Evolutionary conservation across 2,113 vertebrate genomes (phyloP).

Genomic region (Ammodytes dubius): DNA sequence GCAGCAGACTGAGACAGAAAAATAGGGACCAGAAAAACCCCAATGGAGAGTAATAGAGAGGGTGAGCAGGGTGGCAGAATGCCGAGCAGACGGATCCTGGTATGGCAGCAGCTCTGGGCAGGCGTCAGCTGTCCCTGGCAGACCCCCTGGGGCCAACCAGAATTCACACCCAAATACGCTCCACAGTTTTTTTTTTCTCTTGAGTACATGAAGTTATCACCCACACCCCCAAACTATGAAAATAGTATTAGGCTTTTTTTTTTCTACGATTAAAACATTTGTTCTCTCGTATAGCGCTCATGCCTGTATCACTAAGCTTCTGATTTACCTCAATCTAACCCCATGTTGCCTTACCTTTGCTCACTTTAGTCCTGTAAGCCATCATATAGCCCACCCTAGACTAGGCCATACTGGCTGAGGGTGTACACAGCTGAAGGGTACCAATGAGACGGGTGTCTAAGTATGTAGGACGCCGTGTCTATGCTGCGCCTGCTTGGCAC

Average conservation of each 20-base stretch:
- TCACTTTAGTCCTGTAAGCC: slow-evolving; percentile 10
- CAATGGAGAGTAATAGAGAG: slow-evolving; percentile 63
- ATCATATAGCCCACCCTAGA: slow-evolving; percentile 34
- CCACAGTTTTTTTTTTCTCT: slow-evolving; percentile 54
- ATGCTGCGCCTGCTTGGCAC: slow-evolving; percentile 79
- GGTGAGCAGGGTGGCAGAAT: slow-evolving; percentile 78
- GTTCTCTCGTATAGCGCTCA: not conserved
- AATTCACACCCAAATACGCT: slow-evolving; percentile 77
- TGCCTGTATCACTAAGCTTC: not conserved
- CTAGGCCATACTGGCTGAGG: slow-evolving; percentile 61
- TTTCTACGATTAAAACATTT: slow-evolving; percentile 37
- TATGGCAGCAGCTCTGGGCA: slow-evolving; percentile 78
- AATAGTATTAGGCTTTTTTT: not conserved
- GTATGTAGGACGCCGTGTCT: slow-evolving; percentile 87
- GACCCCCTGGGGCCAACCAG: slow-evolving; percentile 74
- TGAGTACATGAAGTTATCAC: slow-evolving; percentile 62
- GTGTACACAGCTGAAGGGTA: slow-evolving; percentile 76
- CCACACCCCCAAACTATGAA: slow-evolving; percentile 61
- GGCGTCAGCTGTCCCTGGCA: slow-evolving; percentile 81
- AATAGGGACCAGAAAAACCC: slow-evolving; percentile 8
- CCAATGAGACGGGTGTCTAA: slow-evolving; percentile 80
- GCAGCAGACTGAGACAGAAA: slow-evolving; percentile 74
- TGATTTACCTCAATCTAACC: slow-evolving; percentile 21
- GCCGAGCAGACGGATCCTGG: slow-evolving; percentile 80
- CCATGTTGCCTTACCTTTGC: slow-evolving; percentile 17